Conservation (phyloP, 2,888 invertebrate species). For the Nudaria mundana region DNA sequence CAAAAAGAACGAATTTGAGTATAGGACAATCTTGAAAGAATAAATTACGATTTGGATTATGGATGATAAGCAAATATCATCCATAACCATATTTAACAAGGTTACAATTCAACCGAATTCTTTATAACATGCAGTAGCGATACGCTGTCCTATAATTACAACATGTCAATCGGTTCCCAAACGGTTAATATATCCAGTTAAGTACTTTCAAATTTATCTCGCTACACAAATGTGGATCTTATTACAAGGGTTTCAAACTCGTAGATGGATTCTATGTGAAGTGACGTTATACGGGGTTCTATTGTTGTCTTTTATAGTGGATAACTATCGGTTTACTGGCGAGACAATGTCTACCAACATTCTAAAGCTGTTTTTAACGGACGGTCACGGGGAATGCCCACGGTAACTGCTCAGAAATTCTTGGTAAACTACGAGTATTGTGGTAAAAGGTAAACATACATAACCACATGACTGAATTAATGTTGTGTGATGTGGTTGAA, state of each 20-base stretch:
- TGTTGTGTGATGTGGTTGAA: not conserved
- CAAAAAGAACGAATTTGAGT: slow-evolving; percentile 15
- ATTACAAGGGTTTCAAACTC: not conserved
- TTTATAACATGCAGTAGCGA: slow-evolving; percentile 21
- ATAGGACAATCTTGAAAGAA: slow-evolving; percentile 13
- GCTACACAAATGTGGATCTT: slow-evolving; percentile 9
- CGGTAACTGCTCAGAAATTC: slow-evolving; percentile 26
- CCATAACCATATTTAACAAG: slow-evolving; percentile 5
- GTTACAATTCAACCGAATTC: slow-evolving; percentile 5
- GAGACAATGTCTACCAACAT: slow-evolving; percentile 28
- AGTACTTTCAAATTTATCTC: not conserved
- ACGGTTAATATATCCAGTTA: slow-evolving; percentile 20
- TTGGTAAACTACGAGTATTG: not conserved
- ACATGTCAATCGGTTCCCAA: slow-evolving; percentile 27
- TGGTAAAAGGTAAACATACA: slow-evolving; percentile 6
- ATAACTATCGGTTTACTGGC: slow-evolving; percentile 27
- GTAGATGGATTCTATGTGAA: not conserved
- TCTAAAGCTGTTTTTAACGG: slow-evolving; percentile 28
- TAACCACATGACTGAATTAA: not conserved
- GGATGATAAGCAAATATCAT: slow-evolving; percentile 8
- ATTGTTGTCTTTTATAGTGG: slow-evolving; percentile 13
- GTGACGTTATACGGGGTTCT: slow-evolving; percentile 1
- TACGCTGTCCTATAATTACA: slow-evolving; percentile 25
- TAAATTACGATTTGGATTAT: too few species aligned
- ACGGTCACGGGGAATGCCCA: slow-evolving; percentile 55